Evolutionary conservation across 2,113 vertebrate species (phyloP), one percentile per base, ranked within the genome.

Genomic region (Rana temporaria): DNA sequence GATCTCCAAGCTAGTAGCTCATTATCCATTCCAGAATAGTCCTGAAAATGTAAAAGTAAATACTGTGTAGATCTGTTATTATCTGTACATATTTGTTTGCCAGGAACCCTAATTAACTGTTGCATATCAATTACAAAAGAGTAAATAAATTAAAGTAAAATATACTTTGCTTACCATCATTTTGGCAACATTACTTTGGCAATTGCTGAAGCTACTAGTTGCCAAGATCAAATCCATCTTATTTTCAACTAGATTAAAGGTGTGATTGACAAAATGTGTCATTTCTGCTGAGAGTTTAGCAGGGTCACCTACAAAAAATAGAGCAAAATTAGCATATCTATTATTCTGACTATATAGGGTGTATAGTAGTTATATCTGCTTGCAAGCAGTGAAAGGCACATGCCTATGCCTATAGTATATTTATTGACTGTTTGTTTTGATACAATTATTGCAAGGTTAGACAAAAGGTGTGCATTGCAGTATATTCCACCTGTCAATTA

Each of bases 201-300:
- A 30, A 30, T 30, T 30, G 26, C 26, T 30, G 26, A 30, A 30
- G 26, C 26, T 30, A 30, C 26, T 30, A 30, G 26, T 30, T 30
- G 86, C 82, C 70, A 88, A 42, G 22, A 84, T 42, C 18, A 68
- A 57, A 26, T 86, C 70, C 72, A 86, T 84, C 62, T 81, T 55
- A 30, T 68, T 78, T 57, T 42, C 77, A 24, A 85, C 73, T 12
- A 84, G 16, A n/a, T 71, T 78, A 34, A 85, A 84, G n/a, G 83
- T 66, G 60, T 88, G 82, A 56, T 85, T 82, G 34, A 88, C 72
- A 81, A 88, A 88, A 79, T 53, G 22, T 12, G 55, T 72, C 87
- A 88, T 87, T 63, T 88, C 86, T 4, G 71, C 57, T 34, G 86
- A 84, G 20, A 77, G 62, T 22, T 68, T 73, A 26, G 48, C 12